Conservation (phyloP, 2,888 invertebrate species). For the Lasioglossum oenotherae region DNA sequence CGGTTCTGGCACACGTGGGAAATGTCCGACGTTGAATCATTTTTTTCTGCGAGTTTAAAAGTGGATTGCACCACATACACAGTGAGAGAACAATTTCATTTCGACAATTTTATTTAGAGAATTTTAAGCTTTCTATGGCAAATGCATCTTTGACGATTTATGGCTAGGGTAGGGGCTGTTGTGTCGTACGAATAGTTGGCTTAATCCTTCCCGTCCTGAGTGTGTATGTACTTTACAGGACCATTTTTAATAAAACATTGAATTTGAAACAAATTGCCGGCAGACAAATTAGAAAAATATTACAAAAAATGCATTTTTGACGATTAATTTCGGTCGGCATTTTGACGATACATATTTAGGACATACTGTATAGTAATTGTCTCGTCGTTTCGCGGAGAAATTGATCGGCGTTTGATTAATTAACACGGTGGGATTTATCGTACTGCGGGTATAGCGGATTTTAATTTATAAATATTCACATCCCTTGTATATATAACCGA, state of each 20-base stretch:
- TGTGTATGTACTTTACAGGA: background rate
- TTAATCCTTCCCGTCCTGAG: background rate
- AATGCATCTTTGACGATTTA: background rate
- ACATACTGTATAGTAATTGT: too few relatives aligned
- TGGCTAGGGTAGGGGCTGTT: background rate
- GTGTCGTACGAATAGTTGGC: background rate
- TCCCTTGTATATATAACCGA: background rate
- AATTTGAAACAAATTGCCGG: background rate
- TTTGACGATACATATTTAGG: too few relatives aligned
- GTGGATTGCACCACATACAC: background rate
- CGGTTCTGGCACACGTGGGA: background rate
- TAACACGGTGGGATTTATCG: background rate
- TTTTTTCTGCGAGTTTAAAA: background rate
- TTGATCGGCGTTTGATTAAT: background rate
- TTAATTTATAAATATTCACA: slow-evolving; percentile 12
- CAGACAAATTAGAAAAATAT: background rate
- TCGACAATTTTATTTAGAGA: background rate
- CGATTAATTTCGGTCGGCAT: background rate
- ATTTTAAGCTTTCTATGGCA: background rate
- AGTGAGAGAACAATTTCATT: background rate
- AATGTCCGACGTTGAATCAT: background rate
- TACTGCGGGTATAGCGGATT: background rate
- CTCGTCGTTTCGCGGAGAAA: background rate
- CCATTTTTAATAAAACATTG: background rate
- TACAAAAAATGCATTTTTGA: background rate